Evolutionary conservation across 2,888 invertebrate species (phyloP), one percentile per base, ranked within the genome.

Genomic region (Ditylenchus weischeri): DNA sequence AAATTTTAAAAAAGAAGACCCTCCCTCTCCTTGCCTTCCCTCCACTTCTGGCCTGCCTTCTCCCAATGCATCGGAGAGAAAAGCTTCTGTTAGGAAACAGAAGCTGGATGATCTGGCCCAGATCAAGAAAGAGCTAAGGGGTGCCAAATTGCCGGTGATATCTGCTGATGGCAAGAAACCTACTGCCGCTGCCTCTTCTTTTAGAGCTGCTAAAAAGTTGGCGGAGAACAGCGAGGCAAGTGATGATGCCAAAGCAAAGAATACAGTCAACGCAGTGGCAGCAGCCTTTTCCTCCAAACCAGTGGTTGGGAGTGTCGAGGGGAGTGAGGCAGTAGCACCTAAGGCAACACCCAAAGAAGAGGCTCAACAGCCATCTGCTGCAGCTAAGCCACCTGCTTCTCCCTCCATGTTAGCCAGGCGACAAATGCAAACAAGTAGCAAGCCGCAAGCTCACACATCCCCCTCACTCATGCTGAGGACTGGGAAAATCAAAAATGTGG

Each of bases 211-310:
- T 51, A 62, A 71, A 59, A 49, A 35, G 4, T 36, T 21, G 62
- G 36, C 19, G 11, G 54, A 49, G n/a, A 61, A 61, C 38, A 51
- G 48, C n/a, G 69, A 69, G 23, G 62, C 60, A 18, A 50, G 64
- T 35, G 80, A 80, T 38, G 80, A 81, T 21, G 75, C 77, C 19
- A 64, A 73, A 43, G 81, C 81, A 4, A 81, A 82, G 62, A 79
- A 78, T 63, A 81, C 81, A 1, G 76, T 82, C 35, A 78, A 82
- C 60, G 81, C 80, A 0, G 78, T 81, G 2, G 71, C 79, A 0
- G 81, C 81, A 0, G 81, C 81, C 0, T 81, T 81, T 67, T 76
- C 78, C 11, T 72, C 54, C 19, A 65, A 36, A 10, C n/a, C 49
- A 19, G 5, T 47, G 4, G 49, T 48, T n/a, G 47, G 47, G 35